These are phyloP conservation scores for Thamnophis elegans DNA, from an alignment of 2,797 vertebrate species.

Conservation along the genomic window DNA sequence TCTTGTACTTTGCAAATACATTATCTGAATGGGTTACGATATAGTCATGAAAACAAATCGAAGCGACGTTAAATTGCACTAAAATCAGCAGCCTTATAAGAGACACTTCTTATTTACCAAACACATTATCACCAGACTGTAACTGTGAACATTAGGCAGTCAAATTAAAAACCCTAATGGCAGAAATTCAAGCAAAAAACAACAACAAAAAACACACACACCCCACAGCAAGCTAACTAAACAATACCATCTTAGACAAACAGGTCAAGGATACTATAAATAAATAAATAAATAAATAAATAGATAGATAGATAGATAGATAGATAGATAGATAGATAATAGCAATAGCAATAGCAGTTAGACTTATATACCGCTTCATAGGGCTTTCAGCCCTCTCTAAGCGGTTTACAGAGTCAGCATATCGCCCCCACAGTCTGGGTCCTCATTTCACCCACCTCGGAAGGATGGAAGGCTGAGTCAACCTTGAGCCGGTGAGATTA, in stretches of 20 bases:
- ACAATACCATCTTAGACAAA: not conserved
- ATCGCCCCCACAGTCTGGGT: too few relatives aligned
- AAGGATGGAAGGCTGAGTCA: too few relatives aligned
- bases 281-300: rapidly evolving
- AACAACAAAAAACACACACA: too few relatives aligned
- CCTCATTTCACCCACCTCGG: too few relatives aligned
- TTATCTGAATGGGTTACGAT: not conserved
- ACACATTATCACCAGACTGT: not conserved
- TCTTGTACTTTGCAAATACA: not conserved
- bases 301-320: not conserved
- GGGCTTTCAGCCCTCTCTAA: too few relatives aligned
- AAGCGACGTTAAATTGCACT: not conserved
- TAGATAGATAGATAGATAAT: too few relatives aligned
- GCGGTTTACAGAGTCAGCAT: too few relatives aligned
- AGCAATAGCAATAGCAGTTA: too few relatives aligned
- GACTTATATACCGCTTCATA: too few relatives aligned
- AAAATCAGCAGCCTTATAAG: not conserved
- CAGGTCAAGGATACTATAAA: not conserved
- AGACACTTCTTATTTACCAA: not conserved
- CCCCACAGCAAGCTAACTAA: not conserved
- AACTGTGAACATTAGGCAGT: not conserved
- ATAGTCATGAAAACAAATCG: not conserved
- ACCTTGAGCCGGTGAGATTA: too few relatives aligned
- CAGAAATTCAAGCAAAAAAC: not conserved
- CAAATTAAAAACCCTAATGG: not conserved